Evolutionary conservation across 37 sponge, comb jelly and placozoan genomes (phyloP).

Genomic region (Spongia lamella): DNA sequence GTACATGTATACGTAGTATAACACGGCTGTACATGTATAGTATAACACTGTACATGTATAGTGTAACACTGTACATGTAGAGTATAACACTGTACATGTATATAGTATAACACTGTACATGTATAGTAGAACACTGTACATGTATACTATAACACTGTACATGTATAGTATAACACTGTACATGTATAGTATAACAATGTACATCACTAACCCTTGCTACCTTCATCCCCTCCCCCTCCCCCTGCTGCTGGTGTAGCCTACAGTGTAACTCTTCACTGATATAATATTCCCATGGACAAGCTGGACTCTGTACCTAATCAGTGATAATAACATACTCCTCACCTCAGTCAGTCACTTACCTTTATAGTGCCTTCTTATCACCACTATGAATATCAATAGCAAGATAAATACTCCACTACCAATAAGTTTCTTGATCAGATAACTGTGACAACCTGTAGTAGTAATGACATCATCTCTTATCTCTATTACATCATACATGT

Average conservation of each 20-base stretch:
- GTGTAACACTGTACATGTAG: too few relatives aligned
- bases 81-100: too few relatives aligned
- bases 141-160: too few relatives aligned
- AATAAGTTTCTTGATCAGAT: neutral
- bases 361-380: conserved; percentile 1
- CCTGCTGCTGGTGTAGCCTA: conserved; percentile 16
- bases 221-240: too few relatives aligned
- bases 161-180: conserved; percentile 1
- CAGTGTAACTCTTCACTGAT: conserved; percentile 33
- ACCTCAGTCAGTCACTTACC: neutral
- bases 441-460: too few relatives aligned
- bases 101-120: too few relatives aligned
- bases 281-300: conserved; percentile 44
- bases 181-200: conserved; percentile 18
- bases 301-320: conserved; percentile 32
- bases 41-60: neutral
- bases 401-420: conserved; percentile 36
- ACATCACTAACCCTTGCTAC: too few relatives aligned
- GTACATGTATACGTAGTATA: too few relatives aligned
- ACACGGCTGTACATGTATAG: too few relatives aligned
- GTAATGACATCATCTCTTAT: too few relatives aligned
- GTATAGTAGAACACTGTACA: too few relatives aligned
- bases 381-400: neutral
- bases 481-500: too few relatives aligned
- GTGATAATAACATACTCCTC: neutral